Evolutionary conservation across 1,140 invertebrate genomes (phyloP), one percentile per base, ranked within the genome.

Genomic region (Ericerus pela): DNA sequence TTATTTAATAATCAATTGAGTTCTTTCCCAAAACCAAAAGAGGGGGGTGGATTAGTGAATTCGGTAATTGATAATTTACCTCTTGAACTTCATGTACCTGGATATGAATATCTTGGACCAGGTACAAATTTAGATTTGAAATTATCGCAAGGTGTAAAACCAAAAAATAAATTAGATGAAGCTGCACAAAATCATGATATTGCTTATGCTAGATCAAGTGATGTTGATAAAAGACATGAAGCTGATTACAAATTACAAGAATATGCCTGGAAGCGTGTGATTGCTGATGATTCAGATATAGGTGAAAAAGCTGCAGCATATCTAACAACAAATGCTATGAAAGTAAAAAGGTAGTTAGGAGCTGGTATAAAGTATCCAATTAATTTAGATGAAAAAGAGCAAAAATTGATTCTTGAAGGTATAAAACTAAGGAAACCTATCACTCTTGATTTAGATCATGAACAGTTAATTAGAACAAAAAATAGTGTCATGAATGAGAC

Each of bases 141-240:
- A n/a, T n/a, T n/a, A n/a, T n/a, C n/a, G n/a, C 16, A 26, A 38
- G 57, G 51, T 24, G 62, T 68, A 60, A 29, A 33, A 30, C 66
- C 68, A 28, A 65, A 73, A 20, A 74, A 74, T 64, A 57, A 51
- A 30, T 62, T 74, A 26, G 71, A 74, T 61, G 30, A 61, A 52
- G 62, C 67, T 12, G 72, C 70, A 54, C 69, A 67, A 60, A 47
- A 66, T 16, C 73, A 74, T 58, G 68, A 73, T 64, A 71, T 74
- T 51, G 62, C 63, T 6, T 73, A 73, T 62, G 61, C 61, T 0
- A 58, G 70, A 58, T 61, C 60, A 53, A 65, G 64, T 37, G 62
- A 64, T 69, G n/a, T n/a, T n/a, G n/a, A n/a, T n/a, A n/a, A n/a
- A n/a, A n/a, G n/a, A n/a, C n/a, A n/a, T n/a, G n/a, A n/a, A n/a